phyloP scores from a whole-genome alignment of 1,140 invertebrate species.

The Thaumetopoea pityocampa region DNA sequence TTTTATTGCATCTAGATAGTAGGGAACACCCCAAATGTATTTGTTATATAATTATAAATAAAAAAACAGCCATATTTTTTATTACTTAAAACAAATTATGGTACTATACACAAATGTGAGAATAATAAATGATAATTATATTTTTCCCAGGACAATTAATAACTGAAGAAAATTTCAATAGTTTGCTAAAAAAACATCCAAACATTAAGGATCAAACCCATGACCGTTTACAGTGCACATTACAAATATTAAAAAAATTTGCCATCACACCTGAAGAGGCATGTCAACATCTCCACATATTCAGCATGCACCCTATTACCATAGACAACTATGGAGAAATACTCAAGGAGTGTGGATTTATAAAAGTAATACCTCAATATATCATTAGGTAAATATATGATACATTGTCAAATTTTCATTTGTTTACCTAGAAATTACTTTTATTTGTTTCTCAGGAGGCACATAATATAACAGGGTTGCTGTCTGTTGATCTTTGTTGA shows the following conservation, averaged over 20 bases:
- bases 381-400: constrained; percentile 60
- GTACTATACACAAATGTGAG: too few species aligned
- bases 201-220: constrained; percentile 34
- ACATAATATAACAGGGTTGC: too few species aligned
- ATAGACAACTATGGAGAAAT: constrained; percentile 76
- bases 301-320: constrained; percentile 73
- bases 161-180: constrained; percentile 18
- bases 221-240: constrained; percentile 39
- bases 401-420: too few species aligned
- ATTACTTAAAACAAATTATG: too few species aligned
- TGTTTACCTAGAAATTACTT: too few species aligned
- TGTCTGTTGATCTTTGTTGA: too few species aligned
- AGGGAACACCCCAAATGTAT: too few species aligned
- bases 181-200: constrained; percentile 45
- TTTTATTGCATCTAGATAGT: too few species aligned
- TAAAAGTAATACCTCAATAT: constrained; percentile 59
- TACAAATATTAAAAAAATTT: constrained; percentile 53
- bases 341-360: constrained; percentile 73
- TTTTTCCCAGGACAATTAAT: constrained; percentile 38
- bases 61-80: too few species aligned
- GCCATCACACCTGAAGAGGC: constrained; percentile 61
- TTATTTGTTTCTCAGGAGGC: too few species aligned
- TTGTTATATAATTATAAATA: too few species aligned
- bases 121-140: too few species aligned
- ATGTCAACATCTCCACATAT: constrained; percentile 70